Evolutionary conservation across 2,113 vertebrate species (phyloP), one percentile per base, ranked within the genome.

Genomic region (Alligator mississippiensis): DNA sequence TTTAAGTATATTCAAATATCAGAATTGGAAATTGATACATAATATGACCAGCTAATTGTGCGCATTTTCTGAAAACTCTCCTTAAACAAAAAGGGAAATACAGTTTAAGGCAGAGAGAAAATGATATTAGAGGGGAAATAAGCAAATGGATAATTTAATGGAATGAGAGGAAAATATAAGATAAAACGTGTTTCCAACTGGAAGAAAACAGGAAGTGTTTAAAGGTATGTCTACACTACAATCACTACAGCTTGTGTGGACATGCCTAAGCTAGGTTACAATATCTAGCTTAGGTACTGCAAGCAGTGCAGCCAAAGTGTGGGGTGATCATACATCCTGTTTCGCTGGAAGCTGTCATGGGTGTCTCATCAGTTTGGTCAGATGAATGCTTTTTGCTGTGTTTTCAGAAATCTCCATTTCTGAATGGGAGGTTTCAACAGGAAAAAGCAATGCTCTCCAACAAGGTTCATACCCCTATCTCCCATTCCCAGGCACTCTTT

Each of bases 241-340:
- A 25, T 58, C 14, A 15, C 70, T 24, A 85, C 90, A 77, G 85
- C 75, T 88, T 84, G 90, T 27, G 15, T 16, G 14, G 12, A 38
- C n/a, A 5, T 0, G 55, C 22, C 63, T 85, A 8, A 1, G 1
- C 0, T 0, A 18, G 8, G 47, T 47, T 47, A 47, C 47, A 47
- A 47, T 9, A 47, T 47, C 47, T 47, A 47, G 47, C 47, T 47
- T 47, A 47, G 47, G 47, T 47, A 47, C 47, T 47, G 47, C 47
- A 47, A 47, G 9, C 47, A 9, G 47, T 47, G 47, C 47, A 47
- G 47, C 47, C 47, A 47, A 47, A 47, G 47, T 47, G 47, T 47
- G 47, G 47, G 47, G 47, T 47, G 47, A 47, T 47, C 47, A 47
- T 47, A 47, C 47, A 47, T 47, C 47, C 47, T 47, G 7, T 47